phyloP scores from a whole-genome alignment of 2,113 vertebrate genomes.

The Nerophis lumbriciformis region DNA sequence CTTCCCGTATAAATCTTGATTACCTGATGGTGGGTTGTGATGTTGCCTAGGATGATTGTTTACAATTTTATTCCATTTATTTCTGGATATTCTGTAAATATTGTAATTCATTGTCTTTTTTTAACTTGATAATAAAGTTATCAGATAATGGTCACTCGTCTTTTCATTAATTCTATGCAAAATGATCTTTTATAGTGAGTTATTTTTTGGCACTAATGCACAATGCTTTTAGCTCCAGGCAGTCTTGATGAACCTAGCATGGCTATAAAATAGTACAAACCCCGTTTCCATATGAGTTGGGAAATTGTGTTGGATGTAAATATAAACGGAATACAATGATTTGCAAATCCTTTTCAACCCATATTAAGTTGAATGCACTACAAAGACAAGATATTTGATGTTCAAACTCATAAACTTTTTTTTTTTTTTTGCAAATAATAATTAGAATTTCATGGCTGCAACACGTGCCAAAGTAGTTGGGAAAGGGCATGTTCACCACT shows the following conservation, averaged over 20 bases:
- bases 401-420: no score
- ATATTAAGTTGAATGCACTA: no score
- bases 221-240: background rate
- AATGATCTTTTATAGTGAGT: no score
- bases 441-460: no score
- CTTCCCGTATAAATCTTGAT: slow-evolving; percentile 71
- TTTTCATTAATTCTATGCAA: background rate
- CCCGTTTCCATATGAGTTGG: no score
- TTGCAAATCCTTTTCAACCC: no score
- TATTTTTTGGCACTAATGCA: background rate
- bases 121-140: slow-evolving; percentile 99
- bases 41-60: slow-evolving; percentile 89
- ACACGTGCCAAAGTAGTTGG: no score
- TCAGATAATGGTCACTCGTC: slow-evolving; percentile 80
- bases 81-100: slow-evolving; percentile 99
- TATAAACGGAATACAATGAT: no score
- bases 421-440: no score
- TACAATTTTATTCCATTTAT: slow-evolving; percentile 98
- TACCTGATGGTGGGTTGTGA: slow-evolving; percentile 78
- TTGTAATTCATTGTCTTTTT: slow-evolving; percentile 99
- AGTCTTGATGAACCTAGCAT: background rate
- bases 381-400: no score
- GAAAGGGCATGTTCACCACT: no score
- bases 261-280: background rate
- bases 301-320: no score